These are phyloP conservation scores for Anomalospiza imberbis DNA, from an alignment of 2,797 vertebrate species.

Conservation along the genomic window DNA sequence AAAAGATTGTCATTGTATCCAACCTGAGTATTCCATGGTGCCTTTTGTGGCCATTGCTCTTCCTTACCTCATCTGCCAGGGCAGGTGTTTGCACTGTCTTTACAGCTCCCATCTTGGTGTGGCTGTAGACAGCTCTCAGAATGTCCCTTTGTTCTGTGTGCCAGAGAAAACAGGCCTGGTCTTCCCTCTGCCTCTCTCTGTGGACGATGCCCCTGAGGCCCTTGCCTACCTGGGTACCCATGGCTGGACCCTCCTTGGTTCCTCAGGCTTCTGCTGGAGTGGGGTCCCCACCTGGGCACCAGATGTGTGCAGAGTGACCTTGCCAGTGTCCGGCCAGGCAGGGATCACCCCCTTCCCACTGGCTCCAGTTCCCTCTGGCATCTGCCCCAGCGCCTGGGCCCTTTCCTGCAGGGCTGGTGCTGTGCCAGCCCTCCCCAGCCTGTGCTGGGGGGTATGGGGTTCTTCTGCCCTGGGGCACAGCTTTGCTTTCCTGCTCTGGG, in stretches of 20 bases:
- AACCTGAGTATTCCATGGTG: neutral
- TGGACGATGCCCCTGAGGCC: neutral
- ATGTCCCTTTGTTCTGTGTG: neutral
- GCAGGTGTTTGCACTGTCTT: neutral
- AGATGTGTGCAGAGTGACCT: neutral
- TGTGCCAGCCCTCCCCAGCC: neutral
- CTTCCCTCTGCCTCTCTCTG: neutral
- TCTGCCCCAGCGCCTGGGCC: neutral
- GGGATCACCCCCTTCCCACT: neutral
- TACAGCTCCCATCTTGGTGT: neutral
- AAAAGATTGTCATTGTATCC: neutral
- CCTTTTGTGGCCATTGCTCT: neutral
- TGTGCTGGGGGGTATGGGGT: neutral
- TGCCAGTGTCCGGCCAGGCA: neutral
- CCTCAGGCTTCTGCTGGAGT: neutral
- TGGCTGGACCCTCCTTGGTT: neutral
- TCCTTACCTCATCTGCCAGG: neutral
- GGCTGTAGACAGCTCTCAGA: neutral
- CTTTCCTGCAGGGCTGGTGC: neutral
- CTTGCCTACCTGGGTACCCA: too few relatives aligned
- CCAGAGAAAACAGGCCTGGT: neutral
- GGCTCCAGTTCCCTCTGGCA: accelerated
- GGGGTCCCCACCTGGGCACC: neutral
- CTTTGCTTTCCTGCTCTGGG: neutral
- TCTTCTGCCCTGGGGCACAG: neutral